Evolutionary conservation across 2,113 vertebrate species (phyloP).

Genomic region (Spea multiplicata): DNA sequence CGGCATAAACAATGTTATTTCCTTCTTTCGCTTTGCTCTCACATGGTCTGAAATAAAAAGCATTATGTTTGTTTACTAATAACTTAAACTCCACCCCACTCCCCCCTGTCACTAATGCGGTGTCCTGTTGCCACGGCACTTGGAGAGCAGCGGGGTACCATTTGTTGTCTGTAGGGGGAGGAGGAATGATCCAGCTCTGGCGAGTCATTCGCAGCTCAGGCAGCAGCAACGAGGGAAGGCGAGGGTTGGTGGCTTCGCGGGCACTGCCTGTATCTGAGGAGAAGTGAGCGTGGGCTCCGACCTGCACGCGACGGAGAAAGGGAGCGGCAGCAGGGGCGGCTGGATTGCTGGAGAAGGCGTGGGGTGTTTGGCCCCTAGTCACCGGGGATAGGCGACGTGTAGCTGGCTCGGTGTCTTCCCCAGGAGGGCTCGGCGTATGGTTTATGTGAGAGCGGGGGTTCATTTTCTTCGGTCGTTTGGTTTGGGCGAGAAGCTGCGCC

Average conservation of each 20-base stretch:
- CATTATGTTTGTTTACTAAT: not conserved
- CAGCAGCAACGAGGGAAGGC: not conserved
- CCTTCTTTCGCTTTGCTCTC: not conserved
- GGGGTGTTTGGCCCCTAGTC: conserved; percentile 3
- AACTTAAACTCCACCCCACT: not conserved
- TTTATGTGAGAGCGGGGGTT: not conserved
- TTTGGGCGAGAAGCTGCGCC: conserved; percentile 12
- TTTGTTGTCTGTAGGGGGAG: conserved; percentile 31
- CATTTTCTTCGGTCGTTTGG: conserved; percentile 3
- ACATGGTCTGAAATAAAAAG: not conserved
- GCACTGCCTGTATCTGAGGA: conserved; percentile 14
- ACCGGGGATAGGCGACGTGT: conserved; percentile 10
- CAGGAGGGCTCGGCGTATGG: not conserved
- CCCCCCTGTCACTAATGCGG: conserved; percentile 6
- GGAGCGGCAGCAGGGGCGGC: not conserved
- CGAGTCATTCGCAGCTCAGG: conserved; percentile 41
- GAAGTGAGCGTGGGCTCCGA: not conserved
- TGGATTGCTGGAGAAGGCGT: not conserved
- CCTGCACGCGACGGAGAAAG: no score
- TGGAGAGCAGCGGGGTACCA: conserved; percentile 44
- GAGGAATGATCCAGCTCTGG: not conserved
- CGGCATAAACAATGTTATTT: not conserved
- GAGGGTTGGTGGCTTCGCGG: not conserved
- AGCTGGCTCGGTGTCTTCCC: not conserved
- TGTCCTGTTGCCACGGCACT: conserved; percentile 46